A percentile compares a stretch with the other conserved stretches of the same genome.
phyloP scores from a whole-genome alignment of 2,888 invertebrate genomes.

The Zygothrica quintamaculata region DNA sequence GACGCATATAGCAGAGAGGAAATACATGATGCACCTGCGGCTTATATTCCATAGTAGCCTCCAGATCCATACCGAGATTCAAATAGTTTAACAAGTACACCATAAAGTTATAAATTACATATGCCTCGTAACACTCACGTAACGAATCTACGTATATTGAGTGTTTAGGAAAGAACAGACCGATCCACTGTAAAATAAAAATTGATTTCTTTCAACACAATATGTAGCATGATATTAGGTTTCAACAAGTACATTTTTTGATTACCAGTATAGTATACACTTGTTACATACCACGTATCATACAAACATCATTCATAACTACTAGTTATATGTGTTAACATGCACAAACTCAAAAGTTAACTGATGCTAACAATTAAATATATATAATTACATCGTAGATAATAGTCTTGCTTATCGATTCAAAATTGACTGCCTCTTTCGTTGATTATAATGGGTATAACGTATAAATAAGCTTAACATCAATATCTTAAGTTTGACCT shows the following conservation, averaged over 20 bases:
- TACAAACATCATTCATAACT: too few species aligned
- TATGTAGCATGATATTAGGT: conserved; percentile 6
- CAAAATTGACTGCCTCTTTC: background rate
- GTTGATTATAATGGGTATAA: background rate
- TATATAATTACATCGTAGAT: too few species aligned
- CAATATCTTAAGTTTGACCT: conserved; percentile 44
- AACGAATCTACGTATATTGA: conserved; percentile 97
- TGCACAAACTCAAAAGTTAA: too few species aligned
- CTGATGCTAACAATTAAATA: too few species aligned
- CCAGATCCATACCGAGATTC: conserved; percentile 93
- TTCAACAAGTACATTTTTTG: background rate
- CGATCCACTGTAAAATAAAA: conserved; percentile 84
- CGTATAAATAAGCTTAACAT: conserved; percentile 7
- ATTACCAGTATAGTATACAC: too few species aligned
- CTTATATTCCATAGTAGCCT: conserved; percentile 91
- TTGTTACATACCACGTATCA: too few species aligned
- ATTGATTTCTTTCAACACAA: background rate
- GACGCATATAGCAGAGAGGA: conserved; percentile 95
- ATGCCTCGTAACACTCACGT: conserved; percentile 98
- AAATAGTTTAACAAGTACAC: conserved; percentile 96
- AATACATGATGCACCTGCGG: conserved; percentile 94
- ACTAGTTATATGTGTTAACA: too few species aligned
- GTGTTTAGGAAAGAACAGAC: conserved; percentile 92
- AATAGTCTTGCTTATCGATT: too few species aligned
- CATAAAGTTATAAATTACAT: conserved; percentile 99